A percentile compares a stretch with the other conserved stretches of the same genome.
Conservation (phyloP, 2,888 invertebrate species). For the Mythimna albipuncta region DNA sequence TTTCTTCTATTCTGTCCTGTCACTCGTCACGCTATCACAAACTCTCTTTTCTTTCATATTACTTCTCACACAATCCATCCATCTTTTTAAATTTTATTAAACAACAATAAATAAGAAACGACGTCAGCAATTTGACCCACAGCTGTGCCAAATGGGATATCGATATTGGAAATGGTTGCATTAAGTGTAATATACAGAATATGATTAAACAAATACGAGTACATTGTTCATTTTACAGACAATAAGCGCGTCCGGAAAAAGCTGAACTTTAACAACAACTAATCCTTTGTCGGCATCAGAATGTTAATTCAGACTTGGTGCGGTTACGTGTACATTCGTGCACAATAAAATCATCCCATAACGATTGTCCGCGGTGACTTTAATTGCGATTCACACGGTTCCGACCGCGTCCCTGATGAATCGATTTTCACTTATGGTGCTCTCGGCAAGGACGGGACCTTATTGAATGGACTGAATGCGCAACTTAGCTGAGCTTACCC, state of each 20-base stretch:
- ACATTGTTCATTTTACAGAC: not conserved
- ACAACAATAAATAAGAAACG: too few species aligned
- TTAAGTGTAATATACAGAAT: not conserved
- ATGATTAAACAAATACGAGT: slow-evolving; percentile 7
- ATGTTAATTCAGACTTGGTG: slow-evolving; percentile 21
- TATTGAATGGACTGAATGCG: slow-evolving; percentile 50
- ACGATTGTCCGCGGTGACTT: slow-evolving; percentile 55
- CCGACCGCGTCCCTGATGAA: slow-evolving; percentile 59
- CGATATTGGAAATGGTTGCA: not conserved
- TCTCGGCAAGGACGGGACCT: slow-evolving; percentile 60
- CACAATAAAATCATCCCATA: slow-evolving; percentile 44
- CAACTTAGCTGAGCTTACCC: slow-evolving; percentile 30
- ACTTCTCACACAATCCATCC: too few species aligned
- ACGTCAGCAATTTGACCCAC: too few species aligned
- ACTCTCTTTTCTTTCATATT: too few species aligned
- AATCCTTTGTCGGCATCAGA: not conserved
- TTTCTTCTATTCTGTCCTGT: too few species aligned
- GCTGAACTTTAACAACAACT: not conserved
- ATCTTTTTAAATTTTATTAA: too few species aligned
- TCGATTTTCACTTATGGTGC: slow-evolving; percentile 76
- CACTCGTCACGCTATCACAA: too few species aligned
- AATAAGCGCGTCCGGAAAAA: not conserved
- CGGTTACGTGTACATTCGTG: slow-evolving; percentile 5
- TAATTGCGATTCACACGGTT: slow-evolving; percentile 64
- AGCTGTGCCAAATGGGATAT: too few species aligned